Conservation (phyloP, 2,888 invertebrate genomes). For the Lottia gigantea region DNA sequence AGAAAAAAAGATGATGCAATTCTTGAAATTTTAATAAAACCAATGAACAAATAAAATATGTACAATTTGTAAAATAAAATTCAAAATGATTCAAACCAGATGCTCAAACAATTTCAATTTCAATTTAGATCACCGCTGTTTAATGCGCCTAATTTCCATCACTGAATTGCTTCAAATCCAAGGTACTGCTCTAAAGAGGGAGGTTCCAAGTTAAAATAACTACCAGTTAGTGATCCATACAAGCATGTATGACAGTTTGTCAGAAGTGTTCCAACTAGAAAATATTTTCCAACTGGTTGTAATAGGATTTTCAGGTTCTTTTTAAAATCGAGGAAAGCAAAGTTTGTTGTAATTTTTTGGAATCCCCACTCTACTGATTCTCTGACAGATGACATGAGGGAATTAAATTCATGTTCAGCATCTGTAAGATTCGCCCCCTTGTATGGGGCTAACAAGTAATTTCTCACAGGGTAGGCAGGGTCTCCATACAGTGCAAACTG, state of each 20-base stretch:
- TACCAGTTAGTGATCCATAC: neutral
- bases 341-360: constrained; percentile 14
- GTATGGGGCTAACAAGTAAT: neutral
- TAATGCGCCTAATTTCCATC: no score
- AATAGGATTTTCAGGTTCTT: neutral
- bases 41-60: no score
- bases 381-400: constrained; percentile 26
- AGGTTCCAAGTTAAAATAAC: constrained; percentile 10
- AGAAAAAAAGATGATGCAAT: no score
- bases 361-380: constrained; percentile 26
- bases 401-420: constrained; percentile 16
- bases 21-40: no score
- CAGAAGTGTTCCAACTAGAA: neutral
- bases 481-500: neutral
- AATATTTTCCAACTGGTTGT: neutral
- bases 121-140: no score
- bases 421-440: neutral
- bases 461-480: neutral
- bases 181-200: constrained; percentile 19
- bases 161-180: neutral
- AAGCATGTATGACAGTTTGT: constrained; percentile 1
- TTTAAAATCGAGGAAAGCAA: neutral
- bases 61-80: no score
- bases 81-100: no score
- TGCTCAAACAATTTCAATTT: no score